phyloP scores from a whole-genome alignment of 2,797 vertebrate species.

The Decapterus maruadsi region DNA sequence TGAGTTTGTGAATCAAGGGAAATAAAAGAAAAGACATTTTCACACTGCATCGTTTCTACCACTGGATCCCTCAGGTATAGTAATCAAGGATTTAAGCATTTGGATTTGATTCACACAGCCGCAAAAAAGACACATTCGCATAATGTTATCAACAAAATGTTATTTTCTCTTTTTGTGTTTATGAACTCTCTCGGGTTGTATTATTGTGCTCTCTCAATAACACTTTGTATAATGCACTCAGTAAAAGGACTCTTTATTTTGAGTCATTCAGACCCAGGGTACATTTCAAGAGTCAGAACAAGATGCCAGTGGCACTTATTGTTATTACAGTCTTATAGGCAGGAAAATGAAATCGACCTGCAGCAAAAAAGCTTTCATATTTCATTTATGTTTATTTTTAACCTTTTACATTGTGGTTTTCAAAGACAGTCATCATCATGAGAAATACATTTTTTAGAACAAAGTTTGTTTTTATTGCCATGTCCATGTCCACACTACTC shows the following conservation, averaged over 20 bases:
- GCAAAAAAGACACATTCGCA: constrained; percentile 43
- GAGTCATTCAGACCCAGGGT: constrained; percentile 48
- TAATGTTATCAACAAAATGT: constrained; percentile 59
- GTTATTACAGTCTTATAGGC: constrained; percentile 42
- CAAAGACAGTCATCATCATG: constrained; percentile 43
- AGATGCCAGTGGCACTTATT: constrained; percentile 34
- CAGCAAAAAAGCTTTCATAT: constrained; percentile 9
- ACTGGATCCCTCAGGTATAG: constrained; percentile 66
- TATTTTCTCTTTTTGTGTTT: constrained; percentile 54
- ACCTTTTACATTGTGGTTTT: constrained; percentile 55
- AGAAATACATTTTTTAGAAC: constrained; percentile 39
- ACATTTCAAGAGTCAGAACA: constrained; percentile 41
- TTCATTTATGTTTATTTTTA: constrained; percentile 56
- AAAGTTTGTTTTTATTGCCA: constrained; percentile 62
- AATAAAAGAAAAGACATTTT: constrained; percentile 76
- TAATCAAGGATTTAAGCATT: constrained; percentile 66
- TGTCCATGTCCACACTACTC: constrained; percentile 57
- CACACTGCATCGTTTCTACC: constrained; percentile 61
- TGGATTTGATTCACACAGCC: constrained; percentile 57
- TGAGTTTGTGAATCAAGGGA: constrained; percentile 73
- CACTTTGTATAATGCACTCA: constrained; percentile 49
- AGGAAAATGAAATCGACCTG: constrained; percentile 58
- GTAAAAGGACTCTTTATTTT: constrained; percentile 62
- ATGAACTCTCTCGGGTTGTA: constrained; percentile 53
- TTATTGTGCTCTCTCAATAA: constrained; percentile 46